Evolutionary conservation across 2,797 vertebrate species (phyloP).

Genomic region (Phoebastria nigripes): DNA sequence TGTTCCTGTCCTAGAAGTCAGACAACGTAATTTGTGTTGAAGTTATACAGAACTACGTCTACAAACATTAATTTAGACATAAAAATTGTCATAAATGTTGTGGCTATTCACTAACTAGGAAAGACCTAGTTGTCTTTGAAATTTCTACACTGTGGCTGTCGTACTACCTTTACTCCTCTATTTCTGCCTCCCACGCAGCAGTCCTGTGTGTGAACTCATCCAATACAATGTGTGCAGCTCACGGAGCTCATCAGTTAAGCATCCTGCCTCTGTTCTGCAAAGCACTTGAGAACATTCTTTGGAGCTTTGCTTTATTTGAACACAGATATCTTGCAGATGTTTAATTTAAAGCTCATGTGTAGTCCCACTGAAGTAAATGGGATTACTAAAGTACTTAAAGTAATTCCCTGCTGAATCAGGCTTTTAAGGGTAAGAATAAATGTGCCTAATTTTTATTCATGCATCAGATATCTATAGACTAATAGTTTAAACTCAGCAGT

Average conservation of each 20-base stretch:
- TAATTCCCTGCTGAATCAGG: slow-evolving; percentile 60
- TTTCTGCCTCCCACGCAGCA: not conserved
- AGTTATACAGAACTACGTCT: not conserved
- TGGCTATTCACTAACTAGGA: not conserved
- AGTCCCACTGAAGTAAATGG: slow-evolving; percentile 54
- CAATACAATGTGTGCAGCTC: not conserved
- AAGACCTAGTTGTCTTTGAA: not conserved
- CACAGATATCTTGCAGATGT: slow-evolving; percentile 59
- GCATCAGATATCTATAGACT: slow-evolving; percentile 21
- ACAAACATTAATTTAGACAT: not conserved
- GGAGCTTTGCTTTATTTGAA: slow-evolving; percentile 26
- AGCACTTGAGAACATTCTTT: not conserved
- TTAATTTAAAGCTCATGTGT: slow-evolving; percentile 59
- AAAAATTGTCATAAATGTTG: not conserved
- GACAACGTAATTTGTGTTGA: not conserved
- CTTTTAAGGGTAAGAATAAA: slow-evolving; percentile 48
- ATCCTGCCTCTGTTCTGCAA: not conserved
- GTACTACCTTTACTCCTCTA: not conserved
- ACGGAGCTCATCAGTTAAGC: not conserved
- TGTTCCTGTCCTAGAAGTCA: not conserved
- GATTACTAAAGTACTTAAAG: slow-evolving; percentile 62
- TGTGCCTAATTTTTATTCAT: slow-evolving; percentile 52
- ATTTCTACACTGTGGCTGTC: not conserved
- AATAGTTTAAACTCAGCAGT: slow-evolving; percentile 19
- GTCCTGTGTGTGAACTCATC: not conserved